Base-by-base conservation (phyloP, 2,888 invertebrate genomes). In the Drosophila nr. perissopoda region DNA sequence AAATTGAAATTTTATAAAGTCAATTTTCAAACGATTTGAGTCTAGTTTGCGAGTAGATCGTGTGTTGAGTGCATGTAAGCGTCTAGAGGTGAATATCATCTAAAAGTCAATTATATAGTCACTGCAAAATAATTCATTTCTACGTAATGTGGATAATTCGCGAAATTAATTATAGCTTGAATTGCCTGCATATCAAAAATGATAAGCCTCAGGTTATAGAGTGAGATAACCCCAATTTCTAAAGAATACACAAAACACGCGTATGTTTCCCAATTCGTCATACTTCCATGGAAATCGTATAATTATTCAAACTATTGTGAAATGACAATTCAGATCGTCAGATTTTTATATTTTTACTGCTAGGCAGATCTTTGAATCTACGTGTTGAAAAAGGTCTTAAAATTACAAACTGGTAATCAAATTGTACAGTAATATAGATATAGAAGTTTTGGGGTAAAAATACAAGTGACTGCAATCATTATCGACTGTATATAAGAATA, bases 11-110 rank as follows among this genome's bases (percentile, higher is more conserved):
- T 49, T 51, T 18, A 40, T 38, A 60, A 70, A 27, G 59, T 33
- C 7, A 7, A 31, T 42, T 58, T 58, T n/a, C 10, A 38, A 52
- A 40, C 11, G 18, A 25, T 53, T 36, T 38, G 25, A 48, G 4
- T 18, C n/a, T 40, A 74, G 70, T 75, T 70, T 52, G 51, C 31
- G 59, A 36, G 11, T 40, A 13, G 58, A 56, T 60, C 11, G 13
- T 36, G 33, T 40, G 29, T 21, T 10, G 36, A 74, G 33, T 54
- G 53, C 42, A 58, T n/a, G 53, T 27, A 40, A 57, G 59, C 18
- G 8, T 6, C 13, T 0, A 7, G 21, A 40, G 10, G 8, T 48
- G 1, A 27, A 25, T n/a, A 33, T 4, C 29, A 25, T 25, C 34
- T 48, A 48, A 31, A 36, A 36, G 10, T 33, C 52, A 11, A 33